phyloP scores from a whole-genome alignment of 2,888 invertebrate species.

The Ennomos erosarius region DNA sequence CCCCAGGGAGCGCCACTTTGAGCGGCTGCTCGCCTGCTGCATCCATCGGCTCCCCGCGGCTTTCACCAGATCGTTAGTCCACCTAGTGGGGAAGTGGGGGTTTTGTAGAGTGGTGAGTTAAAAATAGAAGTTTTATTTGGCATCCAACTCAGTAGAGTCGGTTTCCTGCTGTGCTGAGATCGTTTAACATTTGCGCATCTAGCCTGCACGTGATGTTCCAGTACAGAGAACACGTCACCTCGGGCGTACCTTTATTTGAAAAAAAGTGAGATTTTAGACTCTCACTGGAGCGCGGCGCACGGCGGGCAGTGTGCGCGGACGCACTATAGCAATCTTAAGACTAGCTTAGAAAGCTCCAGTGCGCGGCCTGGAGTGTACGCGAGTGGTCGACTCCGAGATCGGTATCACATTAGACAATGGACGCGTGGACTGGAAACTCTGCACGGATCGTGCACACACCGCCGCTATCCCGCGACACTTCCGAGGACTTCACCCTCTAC shows the following conservation, averaged over 20 bases:
- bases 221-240: constrained; percentile 16
- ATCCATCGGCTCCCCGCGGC: too few species aligned
- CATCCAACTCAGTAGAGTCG: too few species aligned
- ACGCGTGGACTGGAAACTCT: constrained; percentile 90
- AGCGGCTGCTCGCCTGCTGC: too few species aligned
- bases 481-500: constrained; percentile 92
- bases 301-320: constrained; percentile 34
- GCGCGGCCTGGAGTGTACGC: constrained; percentile 69
- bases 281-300: constrained; percentile 16
- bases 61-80: too few species aligned
- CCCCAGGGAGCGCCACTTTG: too few species aligned
- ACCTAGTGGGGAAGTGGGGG: too few species aligned
- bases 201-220: constrained; percentile 14
- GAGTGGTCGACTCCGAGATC: constrained; percentile 72
- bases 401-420: constrained; percentile 85
- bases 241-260: constrained; percentile 17
- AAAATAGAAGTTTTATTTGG: too few species aligned
- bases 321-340: constrained; percentile 9
- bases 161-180: background rate
- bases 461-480: constrained; percentile 89
- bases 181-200: background rate
- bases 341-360: constrained; percentile 69
- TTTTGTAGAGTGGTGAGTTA: too few species aligned
- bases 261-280: constrained; percentile 28
- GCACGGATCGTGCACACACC: constrained; percentile 84